Evolutionary conservation across 2,113 vertebrate genomes (phyloP).

Genomic region (Brevimyrus niger): DNA sequence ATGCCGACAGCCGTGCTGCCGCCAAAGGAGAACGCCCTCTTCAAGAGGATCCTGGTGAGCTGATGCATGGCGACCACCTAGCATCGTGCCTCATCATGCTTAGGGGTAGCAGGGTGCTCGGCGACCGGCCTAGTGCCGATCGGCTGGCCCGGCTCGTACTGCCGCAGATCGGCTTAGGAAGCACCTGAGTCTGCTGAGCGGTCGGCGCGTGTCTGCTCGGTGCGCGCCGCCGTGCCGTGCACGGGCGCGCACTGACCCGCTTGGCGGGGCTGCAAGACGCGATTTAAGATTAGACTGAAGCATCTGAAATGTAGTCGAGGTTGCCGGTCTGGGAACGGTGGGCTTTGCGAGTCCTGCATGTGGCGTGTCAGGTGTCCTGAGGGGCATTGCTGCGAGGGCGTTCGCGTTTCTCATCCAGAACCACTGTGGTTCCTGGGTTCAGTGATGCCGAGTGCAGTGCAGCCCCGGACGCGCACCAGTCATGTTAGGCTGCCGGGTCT

Average conservation of each 20-base stretch:
- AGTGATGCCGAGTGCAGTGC: neutral
- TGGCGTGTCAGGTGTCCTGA: constrained; percentile 3
- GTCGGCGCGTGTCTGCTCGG: no score
- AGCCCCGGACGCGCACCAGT: neutral
- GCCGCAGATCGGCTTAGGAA: neutral
- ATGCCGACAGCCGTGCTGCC: constrained; percentile 86
- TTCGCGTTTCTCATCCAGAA: neutral
- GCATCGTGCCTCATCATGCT: neutral
- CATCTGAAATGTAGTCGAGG: neutral
- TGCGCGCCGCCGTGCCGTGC: neutral
- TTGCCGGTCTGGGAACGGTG: neutral
- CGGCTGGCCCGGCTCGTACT: neutral
- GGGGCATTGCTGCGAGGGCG: neutral
- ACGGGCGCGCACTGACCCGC: neutral
- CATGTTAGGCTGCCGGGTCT: neutral
- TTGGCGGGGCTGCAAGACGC: neutral
- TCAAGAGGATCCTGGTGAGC: constrained; percentile 91
- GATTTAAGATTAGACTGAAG: neutral
- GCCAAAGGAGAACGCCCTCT: constrained; percentile 92
- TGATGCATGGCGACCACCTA: neutral
- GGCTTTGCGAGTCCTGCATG: neutral
- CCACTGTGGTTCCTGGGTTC: constrained; percentile 30
- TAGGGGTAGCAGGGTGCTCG: neutral
- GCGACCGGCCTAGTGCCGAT: neutral
- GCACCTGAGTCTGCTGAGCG: neutral